Conservation (phyloP, 2,888 invertebrate genomes). For the Nomada lathburiana region DNA sequence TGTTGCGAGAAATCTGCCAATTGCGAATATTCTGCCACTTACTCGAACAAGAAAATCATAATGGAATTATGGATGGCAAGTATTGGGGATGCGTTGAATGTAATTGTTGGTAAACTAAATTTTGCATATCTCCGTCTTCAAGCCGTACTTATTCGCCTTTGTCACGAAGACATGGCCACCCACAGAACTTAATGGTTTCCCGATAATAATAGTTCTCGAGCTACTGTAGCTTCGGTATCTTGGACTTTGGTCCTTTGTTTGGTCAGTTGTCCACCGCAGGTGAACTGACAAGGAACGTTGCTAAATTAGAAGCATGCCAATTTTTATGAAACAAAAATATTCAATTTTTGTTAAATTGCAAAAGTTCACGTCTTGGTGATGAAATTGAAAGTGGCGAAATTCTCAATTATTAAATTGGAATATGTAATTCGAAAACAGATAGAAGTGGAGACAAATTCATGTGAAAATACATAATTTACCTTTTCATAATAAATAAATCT, state of each 20-base stretch:
- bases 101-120: neutral
- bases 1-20: too few relatives aligned
- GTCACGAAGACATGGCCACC: conserved; percentile 22
- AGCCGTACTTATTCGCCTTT: conserved; percentile 19
- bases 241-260: conserved; percentile 47
- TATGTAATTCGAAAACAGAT: too few relatives aligned
- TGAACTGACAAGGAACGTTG: conserved; percentile 3
- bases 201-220: conserved; percentile 60
- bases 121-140: neutral
- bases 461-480: too few relatives aligned
- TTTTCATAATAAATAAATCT: too few relatives aligned
- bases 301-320: neutral
- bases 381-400: too few relatives aligned
- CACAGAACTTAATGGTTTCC: conserved; percentile 58
- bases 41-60: too few relatives aligned
- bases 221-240: conserved; percentile 49
- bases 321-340: too few relatives aligned
- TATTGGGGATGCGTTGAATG: neutral
- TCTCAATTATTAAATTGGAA: too few relatives aligned
- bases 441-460: too few relatives aligned
- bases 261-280: conserved; percentile 43
- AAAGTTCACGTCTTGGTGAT: too few relatives aligned
- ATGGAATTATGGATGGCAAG: too few relatives aligned
- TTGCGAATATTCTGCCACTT: neutral
- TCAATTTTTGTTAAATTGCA: too few relatives aligned